Evolutionary conservation across 2,797 vertebrate species (phyloP), one percentile per base, ranked within the genome.

Genomic region (Clarias fuscus): DNA sequence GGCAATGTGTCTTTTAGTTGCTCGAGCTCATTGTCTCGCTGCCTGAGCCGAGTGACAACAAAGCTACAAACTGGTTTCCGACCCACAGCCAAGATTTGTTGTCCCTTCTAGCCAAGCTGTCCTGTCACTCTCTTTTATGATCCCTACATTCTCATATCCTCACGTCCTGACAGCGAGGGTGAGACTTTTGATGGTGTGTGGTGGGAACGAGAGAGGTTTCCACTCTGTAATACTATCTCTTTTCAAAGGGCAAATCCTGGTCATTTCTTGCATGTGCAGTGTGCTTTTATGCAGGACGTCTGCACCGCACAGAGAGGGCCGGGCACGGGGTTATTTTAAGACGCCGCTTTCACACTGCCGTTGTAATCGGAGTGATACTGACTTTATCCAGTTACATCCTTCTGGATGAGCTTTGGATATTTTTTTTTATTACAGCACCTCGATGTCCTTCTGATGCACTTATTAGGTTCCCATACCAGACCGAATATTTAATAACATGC

Each of bases 61-160:
- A 61, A 65, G 85, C 88, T 79, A 88, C 81, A 89, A 91, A 91
- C 91, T 90, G 77, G 77, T 89, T 87, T 88, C 82, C 85, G 90
- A 85, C 85, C 84, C 43, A 33, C 37, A 61, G 87, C 86, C 85
- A 80, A 56, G 81, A 84, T 72, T 40, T 61, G 88, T 88, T 56
- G 86, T 73, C 89, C 89, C 87, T 70, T 61, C 78, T 94, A 93
- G 84, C 65, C 7, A 88, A 93, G 86, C 90, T 59, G 40, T 84
- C 83, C 70, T 14, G 87, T 61, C 87, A 37, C 83, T 84, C 90
- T 90, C 85, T 86, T 89, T 92, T 90, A 90, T 89, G 91, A 93
- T 91, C 88, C 88, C 87, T 88, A 85, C 91, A 88, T 92, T 92
- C 91, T 90, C 90, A 84, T 92, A 83, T 93, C 92, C 89, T 91